Evolutionary conservation across 2,888 invertebrate genomes (phyloP).

Genomic region (Heliothis peltigera): DNA sequence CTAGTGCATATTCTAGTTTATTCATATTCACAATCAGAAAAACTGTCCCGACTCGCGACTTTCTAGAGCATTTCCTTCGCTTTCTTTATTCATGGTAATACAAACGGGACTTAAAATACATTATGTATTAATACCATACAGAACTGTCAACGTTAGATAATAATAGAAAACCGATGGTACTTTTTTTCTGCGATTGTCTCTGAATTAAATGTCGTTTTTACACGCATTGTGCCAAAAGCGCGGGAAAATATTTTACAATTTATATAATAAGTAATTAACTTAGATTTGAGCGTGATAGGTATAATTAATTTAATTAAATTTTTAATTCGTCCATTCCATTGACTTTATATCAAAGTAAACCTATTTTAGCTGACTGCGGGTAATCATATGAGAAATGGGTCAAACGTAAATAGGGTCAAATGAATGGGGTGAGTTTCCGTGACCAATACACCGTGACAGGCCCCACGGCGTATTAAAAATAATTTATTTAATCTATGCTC

Average conservation of each 20-base stretch:
- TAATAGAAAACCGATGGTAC: slow-evolving; percentile 17
- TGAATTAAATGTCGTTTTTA: slow-evolving; percentile 14
- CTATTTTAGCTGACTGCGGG: slow-evolving; percentile 56
- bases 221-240: slow-evolving; percentile 41
- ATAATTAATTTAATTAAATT: slow-evolving; percentile 58
- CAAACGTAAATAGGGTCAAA: slow-evolving; percentile 67
- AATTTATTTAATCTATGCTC: slow-evolving; percentile 59
- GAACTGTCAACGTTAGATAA: slow-evolving; percentile 25
- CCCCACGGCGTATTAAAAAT: slow-evolving; percentile 60
- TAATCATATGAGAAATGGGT: slow-evolving; percentile 76
- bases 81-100: slow-evolving; percentile 42
- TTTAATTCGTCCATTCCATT: slow-evolving; percentile 29
- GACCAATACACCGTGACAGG: slow-evolving; percentile 57
- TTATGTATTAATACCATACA: slow-evolving; percentile 29
- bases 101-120: slow-evolving; percentile 41
- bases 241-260: slow-evolving; percentile 54
- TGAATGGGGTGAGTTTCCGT: slow-evolving; percentile 58
- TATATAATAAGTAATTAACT: slow-evolving; percentile 23
- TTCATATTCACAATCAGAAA: slow-evolving; percentile 6
- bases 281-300: slow-evolving; percentile 44
- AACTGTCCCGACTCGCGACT: slow-evolving; percentile 15
- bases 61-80: slow-evolving; percentile 21
- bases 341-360: slow-evolving; percentile 27
- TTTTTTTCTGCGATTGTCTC: slow-evolving; percentile 36
- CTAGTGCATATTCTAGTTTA: not conserved